Base-by-base conservation (phyloP, 2,888 invertebrate species). In the Acrobasis consociella region DNA sequence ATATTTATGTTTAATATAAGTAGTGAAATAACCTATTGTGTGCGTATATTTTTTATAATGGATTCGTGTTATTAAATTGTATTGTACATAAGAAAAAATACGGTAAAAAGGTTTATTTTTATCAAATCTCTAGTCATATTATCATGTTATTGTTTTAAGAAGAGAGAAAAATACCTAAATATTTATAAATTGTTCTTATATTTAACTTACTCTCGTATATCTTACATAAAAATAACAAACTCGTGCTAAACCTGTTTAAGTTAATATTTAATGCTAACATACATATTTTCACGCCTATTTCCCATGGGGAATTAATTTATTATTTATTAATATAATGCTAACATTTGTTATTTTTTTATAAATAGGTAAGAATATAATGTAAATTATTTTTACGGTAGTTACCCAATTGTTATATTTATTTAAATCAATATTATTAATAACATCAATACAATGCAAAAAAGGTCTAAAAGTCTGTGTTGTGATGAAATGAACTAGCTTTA, bases 391-490 rank as follows among this genome's bases (percentile, higher is more conserved):
- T 5, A 31, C 7, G 2, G 3, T 22, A 31, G 8, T 2, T 31
- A 31, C 31, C 7, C 31, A 31, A 31, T 31, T 31, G 31, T 31
- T 31, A 31, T 31, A 31, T 8, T 31, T 31, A 31, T 31, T 31
- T 22, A 22, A 1, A 22, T 22, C 22, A 22, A 3, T 22, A 42
- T 42, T 42, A 42, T 3, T 10, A 11, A n/a, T 46, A 11, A 46
- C 46, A 13, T 46, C 52, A 56, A 59, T 62, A 17, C 49, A 62
- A 61, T 58, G 65, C 65, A 66, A 62, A 68, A 55, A 67, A 71
- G 69, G 67, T 71, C 71, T 73, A 75, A 77, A 70, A 76, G 78
- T 85, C 75, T 77, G 82, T 85, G 83, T 87, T 86, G 86, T 87
- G 87, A 87, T 81, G 72, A 75, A 77, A 72, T 73, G 68, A 72